Evolutionary conservation across 2,113 vertebrate genomes (phyloP).

Genomic region (Alethe diademata): DNA sequence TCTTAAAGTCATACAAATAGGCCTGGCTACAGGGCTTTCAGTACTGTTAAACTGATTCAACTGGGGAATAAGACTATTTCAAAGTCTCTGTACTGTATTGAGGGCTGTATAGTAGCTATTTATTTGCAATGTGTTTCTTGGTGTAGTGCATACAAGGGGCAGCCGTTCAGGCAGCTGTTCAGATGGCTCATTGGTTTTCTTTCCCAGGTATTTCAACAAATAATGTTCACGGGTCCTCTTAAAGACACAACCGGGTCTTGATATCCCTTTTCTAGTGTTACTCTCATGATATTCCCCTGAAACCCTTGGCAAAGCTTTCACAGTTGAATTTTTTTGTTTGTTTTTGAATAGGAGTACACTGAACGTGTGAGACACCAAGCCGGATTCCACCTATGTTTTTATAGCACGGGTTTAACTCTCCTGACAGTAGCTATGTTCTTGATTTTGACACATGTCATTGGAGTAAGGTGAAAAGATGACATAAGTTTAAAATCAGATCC

Average conservation of each 20-base stretch:
- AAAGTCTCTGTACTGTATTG: not conserved
- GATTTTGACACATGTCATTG: not conserved
- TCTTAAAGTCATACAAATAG: not conserved
- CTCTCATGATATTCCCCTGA: not conserved
- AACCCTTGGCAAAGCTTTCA: not conserved
- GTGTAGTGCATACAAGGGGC: not conserved
- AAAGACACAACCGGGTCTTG: accelerated
- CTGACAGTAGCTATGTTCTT: not conserved
- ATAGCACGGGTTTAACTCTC: not conserved
- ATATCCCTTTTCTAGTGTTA: not conserved
- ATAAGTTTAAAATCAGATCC: not conserved
- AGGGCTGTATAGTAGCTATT: not conserved
- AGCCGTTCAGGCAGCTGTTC: not conserved
- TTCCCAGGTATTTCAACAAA: not conserved
- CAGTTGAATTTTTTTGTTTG: not conserved
- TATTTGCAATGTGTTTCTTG: not conserved
- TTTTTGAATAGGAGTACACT: not conserved
- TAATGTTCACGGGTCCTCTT: not conserved
- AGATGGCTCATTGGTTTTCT: not conserved
- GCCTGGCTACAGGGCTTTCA: not conserved
- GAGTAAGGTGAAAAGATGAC: not conserved
- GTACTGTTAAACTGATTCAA: not conserved
- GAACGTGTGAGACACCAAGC: not conserved
- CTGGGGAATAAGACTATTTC: not conserved
- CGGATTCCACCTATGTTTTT: not conserved